Conservation (phyloP, 2,113 vertebrate genomes). For the Lanius ludovicianus region DNA sequence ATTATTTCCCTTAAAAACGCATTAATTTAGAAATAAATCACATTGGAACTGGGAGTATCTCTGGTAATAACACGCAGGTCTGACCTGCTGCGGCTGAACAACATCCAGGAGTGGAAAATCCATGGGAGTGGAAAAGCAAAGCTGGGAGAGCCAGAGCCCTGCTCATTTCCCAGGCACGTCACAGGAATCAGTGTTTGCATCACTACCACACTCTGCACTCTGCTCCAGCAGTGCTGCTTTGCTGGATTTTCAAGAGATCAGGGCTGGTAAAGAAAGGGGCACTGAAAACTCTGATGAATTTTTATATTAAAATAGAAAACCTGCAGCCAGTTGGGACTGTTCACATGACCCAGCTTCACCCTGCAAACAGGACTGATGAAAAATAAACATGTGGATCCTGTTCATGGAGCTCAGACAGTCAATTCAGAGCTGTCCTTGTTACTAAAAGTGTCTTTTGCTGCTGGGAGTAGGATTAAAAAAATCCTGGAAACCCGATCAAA, state of each 20-base stretch:
- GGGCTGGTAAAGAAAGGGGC: not conserved
- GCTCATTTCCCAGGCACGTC: not conserved
- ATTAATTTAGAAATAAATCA: not conserved
- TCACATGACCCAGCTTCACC: not conserved
- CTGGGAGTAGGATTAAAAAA: not conserved
- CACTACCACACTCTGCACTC: not conserved
- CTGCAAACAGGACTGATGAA: not conserved
- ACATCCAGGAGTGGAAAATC: not conserved
- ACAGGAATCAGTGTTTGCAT: not conserved
- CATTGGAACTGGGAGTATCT: not conserved
- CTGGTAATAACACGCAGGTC: not conserved
- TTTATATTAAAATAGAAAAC: not conserved
- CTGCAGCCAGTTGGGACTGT: not conserved
- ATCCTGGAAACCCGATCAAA: not conserved
- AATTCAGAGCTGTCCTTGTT: not conserved
- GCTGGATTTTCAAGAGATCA: not conserved
- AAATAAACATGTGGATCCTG: not conserved
- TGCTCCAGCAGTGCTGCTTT: not conserved
- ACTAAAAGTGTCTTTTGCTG: not conserved
- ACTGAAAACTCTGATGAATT: not conserved
- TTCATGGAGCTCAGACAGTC: not conserved
- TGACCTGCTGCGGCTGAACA: not conserved
- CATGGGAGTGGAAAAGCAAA: not conserved
- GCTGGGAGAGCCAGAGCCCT: not conserved
- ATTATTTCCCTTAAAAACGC: not conserved